Evolutionary conservation across 1,140 invertebrate species (phyloP).

Genomic region (Cherax quadricarinatus): DNA sequence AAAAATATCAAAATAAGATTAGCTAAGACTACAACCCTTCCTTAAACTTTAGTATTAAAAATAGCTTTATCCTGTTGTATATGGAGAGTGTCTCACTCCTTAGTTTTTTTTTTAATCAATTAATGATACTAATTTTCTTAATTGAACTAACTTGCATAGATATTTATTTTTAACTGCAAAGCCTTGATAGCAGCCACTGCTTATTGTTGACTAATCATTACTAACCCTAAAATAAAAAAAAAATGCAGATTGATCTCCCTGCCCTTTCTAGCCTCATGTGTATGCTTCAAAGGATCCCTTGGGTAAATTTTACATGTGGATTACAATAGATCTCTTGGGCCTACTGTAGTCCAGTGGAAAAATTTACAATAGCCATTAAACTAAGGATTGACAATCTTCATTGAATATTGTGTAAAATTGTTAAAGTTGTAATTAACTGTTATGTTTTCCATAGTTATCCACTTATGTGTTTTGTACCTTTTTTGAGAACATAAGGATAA

Average conservation of each 20-base stretch:
- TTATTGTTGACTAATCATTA: constrained; percentile 31
- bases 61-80: background rate
- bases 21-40: background rate
- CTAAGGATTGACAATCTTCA: constrained; percentile 62
- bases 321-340: background rate
- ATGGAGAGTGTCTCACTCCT: constrained; percentile 48
- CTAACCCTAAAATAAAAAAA: constrained; percentile 3
- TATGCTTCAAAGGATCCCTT: constrained; percentile 56
- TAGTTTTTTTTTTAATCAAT: constrained; percentile 21
- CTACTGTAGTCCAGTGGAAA: constrained; percentile 23
- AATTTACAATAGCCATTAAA: constrained; percentile 50
- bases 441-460: constrained; percentile 21
- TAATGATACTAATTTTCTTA: constrained; percentile 32
- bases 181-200: constrained; percentile 5
- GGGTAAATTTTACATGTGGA: constrained; percentile 47
- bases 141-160: constrained; percentile 5
- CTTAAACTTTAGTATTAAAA: background rate
- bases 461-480: constrained; percentile 29
- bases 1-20: background rate
- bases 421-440: constrained; percentile 18
- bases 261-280: constrained; percentile 29
- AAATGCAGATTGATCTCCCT: constrained; percentile 41
- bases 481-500: constrained; percentile 3
- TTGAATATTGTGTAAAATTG: constrained; percentile 22
- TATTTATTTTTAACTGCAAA: background rate